Base-by-base conservation (phyloP, 1,140 invertebrate genomes). In the Aphis craccivora region DNA sequence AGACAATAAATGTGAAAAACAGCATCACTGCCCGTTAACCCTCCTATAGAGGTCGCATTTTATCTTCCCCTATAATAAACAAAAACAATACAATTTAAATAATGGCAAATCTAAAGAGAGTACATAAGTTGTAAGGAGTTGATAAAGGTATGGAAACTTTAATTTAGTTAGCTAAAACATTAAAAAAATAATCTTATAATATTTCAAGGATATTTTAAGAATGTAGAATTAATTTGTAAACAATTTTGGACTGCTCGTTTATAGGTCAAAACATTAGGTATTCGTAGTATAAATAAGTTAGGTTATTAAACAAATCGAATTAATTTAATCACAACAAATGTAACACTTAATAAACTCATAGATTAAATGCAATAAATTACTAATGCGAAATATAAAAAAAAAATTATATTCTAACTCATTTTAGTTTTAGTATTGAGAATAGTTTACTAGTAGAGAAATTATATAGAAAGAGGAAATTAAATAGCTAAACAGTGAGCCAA, bases 11-110 rank as follows among this genome's bases (percentile, higher is more conserved):
- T 84, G 45, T 83, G 48, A 86, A 86, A 55, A 93, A 93, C 91
- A 93, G 91, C 91, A 93, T 93, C 91, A 93, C 91, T 86, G 91
- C 91, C 91, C 35, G 91, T 93, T 55, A 83, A 84, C 55, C 91
- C 76, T 53, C 91, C 91, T 93, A 93, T 81, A 93, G 81, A 40
- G 91, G 81, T 93, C 81, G 67, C 91, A 93, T 93, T 86, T 93
- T 93, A 93, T 86, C 81, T 53, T 86, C n/a, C 20, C 81, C 91
- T 93, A 81, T 25, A 93, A 93, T 48, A 93, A 23, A 86, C 48
- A 86, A 86, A 93, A 93, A 93, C 37, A 86, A 93, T 93, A 83
- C 25, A 93, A 93, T 93, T 93, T 53, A 93, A 93, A 93, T 84
- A 93, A 86, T 51, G 7, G 81, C 25, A 3, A 86, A 55, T 93